Evolutionary conservation across 2,797 vertebrate genomes (phyloP).

Genomic region (Gymnoscopelus braueri): DNA sequence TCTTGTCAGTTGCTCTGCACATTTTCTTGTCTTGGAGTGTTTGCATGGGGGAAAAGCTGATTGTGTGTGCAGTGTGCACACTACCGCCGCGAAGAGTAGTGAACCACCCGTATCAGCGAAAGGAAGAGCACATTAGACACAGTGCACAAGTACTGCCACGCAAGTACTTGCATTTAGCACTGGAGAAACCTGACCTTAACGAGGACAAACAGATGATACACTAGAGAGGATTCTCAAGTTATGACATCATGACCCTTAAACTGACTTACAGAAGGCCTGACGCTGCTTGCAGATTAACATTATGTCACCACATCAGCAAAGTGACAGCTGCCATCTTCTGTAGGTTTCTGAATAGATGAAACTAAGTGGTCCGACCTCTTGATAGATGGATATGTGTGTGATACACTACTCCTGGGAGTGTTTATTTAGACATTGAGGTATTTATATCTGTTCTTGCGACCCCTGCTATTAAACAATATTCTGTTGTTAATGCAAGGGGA

Average conservation of each 20-base stretch:
- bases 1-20: slow-evolving; percentile 4
- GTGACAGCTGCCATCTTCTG: slow-evolving; percentile 62
- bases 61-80: not conserved
- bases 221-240: slow-evolving; percentile 45
- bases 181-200: slow-evolving; percentile 67
- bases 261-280: slow-evolving; percentile 50
- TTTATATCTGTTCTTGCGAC: slow-evolving; percentile 25
- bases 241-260: slow-evolving; percentile 76
- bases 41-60: slow-evolving; percentile 16
- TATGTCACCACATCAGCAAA: slow-evolving; percentile 69
- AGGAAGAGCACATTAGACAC: slow-evolving; percentile 47
- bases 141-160: slow-evolving; percentile 27
- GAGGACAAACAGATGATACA: slow-evolving; percentile 45
- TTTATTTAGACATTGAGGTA: slow-evolving; percentile 27
- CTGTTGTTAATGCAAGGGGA: no score
- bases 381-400: slow-evolving; percentile 41
- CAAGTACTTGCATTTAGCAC: slow-evolving; percentile 65
- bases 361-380: slow-evolving; percentile 48
- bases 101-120: slow-evolving; percentile 38
- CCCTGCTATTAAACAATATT: not conserved
- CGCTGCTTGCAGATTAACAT: slow-evolving; percentile 55
- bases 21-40: slow-evolving; percentile 4
- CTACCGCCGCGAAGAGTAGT: slow-evolving; percentile 8
- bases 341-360: slow-evolving; percentile 45
- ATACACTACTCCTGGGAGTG: not conserved